Base-by-base conservation (phyloP, 2,888 invertebrate genomes). In the Graphium colonna region DNA sequence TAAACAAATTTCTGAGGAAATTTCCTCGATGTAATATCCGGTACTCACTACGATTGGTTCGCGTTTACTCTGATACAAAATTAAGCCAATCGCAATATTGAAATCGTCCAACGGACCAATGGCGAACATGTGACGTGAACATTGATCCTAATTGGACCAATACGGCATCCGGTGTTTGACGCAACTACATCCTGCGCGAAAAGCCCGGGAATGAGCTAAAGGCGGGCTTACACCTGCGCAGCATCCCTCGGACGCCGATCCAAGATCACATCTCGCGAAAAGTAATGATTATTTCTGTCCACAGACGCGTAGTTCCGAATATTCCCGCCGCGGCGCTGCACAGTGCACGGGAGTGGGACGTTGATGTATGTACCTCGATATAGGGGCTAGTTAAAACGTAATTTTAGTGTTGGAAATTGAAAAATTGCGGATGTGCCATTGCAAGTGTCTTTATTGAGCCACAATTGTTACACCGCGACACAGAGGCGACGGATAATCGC, bases 221-320 rank as follows among this genome's bases (percentile, higher is more conserved):
- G 75, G 72, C 71, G 74, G 71, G 71, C 68, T 68, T 62, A 69
- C 77, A 73, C 82, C 79, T 80, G 82, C 85, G 87, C 86, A 86
- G 85, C 79, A 82, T 82, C 82, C 82, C 79, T 65, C 67, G 65
- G 71, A 68, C 71, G 78, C 76, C 73, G 71, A 69, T 74, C 70
- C 78, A 79, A 86, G 87, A 86, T 87, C 87, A 84, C 87, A 88
- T 89, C 89, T 87, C 82, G 79, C 80, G 82, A 84, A 87, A 90
- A 90, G 85, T 90, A 90, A 90, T 88, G 90, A 90, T 90, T 90
- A 90, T 90, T 90, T 89, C 79, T 84, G 89, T 88, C 83, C 82
- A 77, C 76, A 77, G 77, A 67, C 74, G 72, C 61, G 63, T 83
- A 82, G 85, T 88, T 82, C 82, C 77, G 73, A 84, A 78, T 77